Conservation (phyloP, 2,113 vertebrate genomes). For the Seriola dumerili region DNA sequence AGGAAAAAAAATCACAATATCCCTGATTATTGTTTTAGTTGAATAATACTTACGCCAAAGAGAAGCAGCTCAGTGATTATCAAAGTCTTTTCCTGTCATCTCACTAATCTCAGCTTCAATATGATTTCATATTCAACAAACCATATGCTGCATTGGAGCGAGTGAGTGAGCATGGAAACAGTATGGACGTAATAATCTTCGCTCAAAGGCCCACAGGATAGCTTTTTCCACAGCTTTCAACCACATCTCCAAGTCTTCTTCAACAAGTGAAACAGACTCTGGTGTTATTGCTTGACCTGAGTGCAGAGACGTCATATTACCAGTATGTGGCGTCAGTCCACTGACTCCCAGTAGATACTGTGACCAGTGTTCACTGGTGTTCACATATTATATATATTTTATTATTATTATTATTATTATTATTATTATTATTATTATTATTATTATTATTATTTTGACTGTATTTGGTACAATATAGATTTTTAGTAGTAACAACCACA, state of each 20-base stretch:
- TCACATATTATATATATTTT: too few relatives aligned
- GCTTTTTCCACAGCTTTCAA: background rate
- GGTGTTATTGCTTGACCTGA: background rate
- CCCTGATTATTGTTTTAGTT: background rate
- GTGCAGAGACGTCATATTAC: background rate
- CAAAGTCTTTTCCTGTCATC: background rate
- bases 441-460: too few relatives aligned
- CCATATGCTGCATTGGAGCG: background rate
- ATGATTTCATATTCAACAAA: background rate
- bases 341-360: background rate
- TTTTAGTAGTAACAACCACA: too few relatives aligned
- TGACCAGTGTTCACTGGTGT: too few relatives aligned
- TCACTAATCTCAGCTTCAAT: background rate
- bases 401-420: too few relatives aligned
- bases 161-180: background rate
- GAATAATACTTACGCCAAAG: background rate
- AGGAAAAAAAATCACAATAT: background rate
- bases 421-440: too few relatives aligned
- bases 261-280: background rate
- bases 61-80: background rate
- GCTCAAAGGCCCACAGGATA: background rate
- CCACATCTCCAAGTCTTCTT: background rate
- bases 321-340: background rate
- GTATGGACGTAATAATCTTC: background rate
- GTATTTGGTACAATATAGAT: too few relatives aligned